Conservation (phyloP, 2,797 vertebrate species). For the Cyclopterus lumpus region DNA sequence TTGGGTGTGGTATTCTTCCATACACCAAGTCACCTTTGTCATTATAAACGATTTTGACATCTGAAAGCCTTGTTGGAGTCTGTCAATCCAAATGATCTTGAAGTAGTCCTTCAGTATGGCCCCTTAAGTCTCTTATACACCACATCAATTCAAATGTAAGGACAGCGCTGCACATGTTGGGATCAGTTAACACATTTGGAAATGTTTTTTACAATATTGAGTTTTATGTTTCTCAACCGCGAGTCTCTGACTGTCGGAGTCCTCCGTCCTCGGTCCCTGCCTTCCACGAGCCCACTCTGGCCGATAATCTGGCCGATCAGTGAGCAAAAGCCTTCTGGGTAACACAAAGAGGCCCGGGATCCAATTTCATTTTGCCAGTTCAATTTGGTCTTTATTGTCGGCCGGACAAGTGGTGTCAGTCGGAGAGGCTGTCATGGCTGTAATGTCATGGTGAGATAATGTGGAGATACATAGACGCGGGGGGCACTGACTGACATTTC, state of each 20-base stretch:
- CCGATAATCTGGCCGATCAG: slow-evolving; percentile 65
- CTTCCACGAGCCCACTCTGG: slow-evolving; percentile 29
- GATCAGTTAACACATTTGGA: not conserved
- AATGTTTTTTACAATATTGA: not conserved
- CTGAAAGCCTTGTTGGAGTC: not conserved
- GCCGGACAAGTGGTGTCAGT: slow-evolving; percentile 20
- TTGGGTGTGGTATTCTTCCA: slow-evolving; percentile 2
- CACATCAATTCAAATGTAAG: not conserved
- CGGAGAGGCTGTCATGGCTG: not conserved
- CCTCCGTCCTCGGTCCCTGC: slow-evolving; percentile 14
- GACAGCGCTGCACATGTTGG: not conserved
- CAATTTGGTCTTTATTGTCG: slow-evolving; percentile 57
- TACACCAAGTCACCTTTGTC: slow-evolving; percentile 2
- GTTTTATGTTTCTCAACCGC: not conserved
- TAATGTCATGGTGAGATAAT: slow-evolving; percentile 13
- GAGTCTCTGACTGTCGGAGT: not conserved
- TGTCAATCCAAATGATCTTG: not conserved
- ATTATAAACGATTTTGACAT: not conserved
- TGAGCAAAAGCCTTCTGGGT: slow-evolving; percentile 50
- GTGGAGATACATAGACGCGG: not conserved
- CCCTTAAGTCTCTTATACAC: not conserved
- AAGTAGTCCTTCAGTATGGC: not conserved
- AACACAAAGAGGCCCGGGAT: slow-evolving; percentile 51
- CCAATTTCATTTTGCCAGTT: slow-evolving; percentile 62
- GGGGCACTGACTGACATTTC: not conserved